A percentile compares a stretch with the other conserved stretches of the same genome.
Conservation (phyloP, 30 jellyfish, hydroid and myxozoan species). For the Chironex yamaguchii region DNA sequence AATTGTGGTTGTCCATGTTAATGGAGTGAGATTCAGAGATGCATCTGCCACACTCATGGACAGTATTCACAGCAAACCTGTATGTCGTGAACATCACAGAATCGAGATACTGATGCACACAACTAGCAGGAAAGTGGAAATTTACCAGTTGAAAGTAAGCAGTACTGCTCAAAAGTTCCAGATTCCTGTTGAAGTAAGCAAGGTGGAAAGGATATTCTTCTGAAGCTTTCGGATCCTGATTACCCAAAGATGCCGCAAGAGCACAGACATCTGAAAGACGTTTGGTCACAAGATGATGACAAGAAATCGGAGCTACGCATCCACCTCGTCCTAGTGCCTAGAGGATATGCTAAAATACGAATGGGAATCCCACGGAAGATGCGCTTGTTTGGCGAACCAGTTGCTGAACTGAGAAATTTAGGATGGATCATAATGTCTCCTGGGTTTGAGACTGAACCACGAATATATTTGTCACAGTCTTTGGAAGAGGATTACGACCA, state of each 20-base stretch:
- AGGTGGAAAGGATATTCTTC: constrained; percentile 47
- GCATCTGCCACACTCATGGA: constrained; percentile 58
- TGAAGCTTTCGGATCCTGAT: constrained; percentile 49
- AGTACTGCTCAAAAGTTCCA: constrained; percentile 39
- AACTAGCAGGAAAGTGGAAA: constrained; percentile 49
- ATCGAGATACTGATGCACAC: constrained; percentile 77
- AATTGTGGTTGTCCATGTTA: constrained; percentile 53
- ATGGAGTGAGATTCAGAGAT: constrained; percentile 68
- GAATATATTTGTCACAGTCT: not conserved
- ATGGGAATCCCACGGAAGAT: constrained; percentile 31
- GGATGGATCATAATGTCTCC: constrained; percentile 38
- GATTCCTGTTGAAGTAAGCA: constrained; percentile 46
- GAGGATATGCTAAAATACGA: constrained; percentile 34
- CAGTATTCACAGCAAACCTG: constrained; percentile 28
- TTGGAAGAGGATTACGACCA: constrained; percentile 17
- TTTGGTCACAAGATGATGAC: constrained; percentile 42
- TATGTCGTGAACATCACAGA: constrained; percentile 36
- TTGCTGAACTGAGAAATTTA: constrained; percentile 21
- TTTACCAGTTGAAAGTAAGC: constrained; percentile 23
- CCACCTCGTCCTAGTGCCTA: constrained; percentile 60
- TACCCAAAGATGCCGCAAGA: constrained; percentile 2
- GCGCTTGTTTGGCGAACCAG: constrained; percentile 35
- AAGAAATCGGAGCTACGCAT: constrained; percentile 46
- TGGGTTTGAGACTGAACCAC: not conserved
- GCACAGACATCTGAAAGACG: constrained; percentile 48